phyloP scores from a whole-genome alignment of 2,888 invertebrate genomes.

The Tipula vernalis region DNA sequence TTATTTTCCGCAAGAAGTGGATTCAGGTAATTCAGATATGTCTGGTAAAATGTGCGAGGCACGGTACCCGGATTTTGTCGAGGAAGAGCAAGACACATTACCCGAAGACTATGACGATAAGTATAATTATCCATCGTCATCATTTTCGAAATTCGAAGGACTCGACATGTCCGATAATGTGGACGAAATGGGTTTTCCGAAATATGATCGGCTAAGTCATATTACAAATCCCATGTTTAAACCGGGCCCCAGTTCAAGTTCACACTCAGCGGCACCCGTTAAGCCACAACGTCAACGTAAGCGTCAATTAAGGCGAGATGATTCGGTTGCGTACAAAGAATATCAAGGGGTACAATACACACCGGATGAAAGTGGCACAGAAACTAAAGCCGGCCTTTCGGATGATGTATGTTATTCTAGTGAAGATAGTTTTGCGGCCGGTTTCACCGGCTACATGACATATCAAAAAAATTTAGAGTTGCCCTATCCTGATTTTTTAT shows the following conservation, averaged over 20 bases:
- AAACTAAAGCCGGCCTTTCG: slow-evolving; percentile 29
- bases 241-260: slow-evolving; percentile 22
- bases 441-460: slow-evolving; percentile 20
- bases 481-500: slow-evolving; percentile 37
- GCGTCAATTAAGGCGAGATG: slow-evolving; percentile 31
- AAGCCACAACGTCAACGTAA: slow-evolving; percentile 35
- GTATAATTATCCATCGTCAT: slow-evolving; percentile 32
- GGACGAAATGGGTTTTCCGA: slow-evolving; percentile 52
- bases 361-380: slow-evolving; percentile 28
- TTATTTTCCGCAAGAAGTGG: slow-evolving; percentile 48
- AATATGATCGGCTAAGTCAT: slow-evolving; percentile 47
- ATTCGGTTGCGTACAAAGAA: slow-evolving; percentile 23
- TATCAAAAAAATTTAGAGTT: slow-evolving; percentile 36
- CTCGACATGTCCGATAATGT: slow-evolving; percentile 50
- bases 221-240: slow-evolving; percentile 33
- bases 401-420: slow-evolving; percentile 35
- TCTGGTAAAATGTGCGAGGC: slow-evolving; percentile 35
- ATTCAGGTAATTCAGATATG: slow-evolving; percentile 47
- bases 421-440: slow-evolving; percentile 28
- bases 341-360: slow-evolving; percentile 19
- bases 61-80: slow-evolving; percentile 30
- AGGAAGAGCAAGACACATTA: slow-evolving; percentile 32
- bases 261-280: slow-evolving; percentile 34
- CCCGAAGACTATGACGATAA: slow-evolving; percentile 44
- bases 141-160: slow-evolving; percentile 40